Evolutionary conservation across 2,113 vertebrate species (phyloP).

Genomic region (Ardeotis arabs): DNA sequence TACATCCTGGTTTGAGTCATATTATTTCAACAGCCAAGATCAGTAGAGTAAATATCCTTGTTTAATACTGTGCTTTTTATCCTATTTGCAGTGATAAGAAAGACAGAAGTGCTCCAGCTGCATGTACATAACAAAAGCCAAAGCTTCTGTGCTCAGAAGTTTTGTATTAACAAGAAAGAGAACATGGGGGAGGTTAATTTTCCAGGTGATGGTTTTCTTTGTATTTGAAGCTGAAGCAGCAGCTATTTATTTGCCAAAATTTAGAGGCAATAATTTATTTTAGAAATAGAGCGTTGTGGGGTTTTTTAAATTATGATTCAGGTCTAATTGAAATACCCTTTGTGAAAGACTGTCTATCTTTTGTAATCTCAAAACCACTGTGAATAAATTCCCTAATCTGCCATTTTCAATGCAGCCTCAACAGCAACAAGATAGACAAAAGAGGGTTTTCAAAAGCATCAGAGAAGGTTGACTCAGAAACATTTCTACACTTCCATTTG

Average conservation of each 20-base stretch:
- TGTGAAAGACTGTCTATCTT: not conserved
- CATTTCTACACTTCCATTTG: not conserved
- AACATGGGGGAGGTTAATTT: not conserved
- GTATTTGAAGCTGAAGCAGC: not conserved
- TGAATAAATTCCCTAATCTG: not conserved
- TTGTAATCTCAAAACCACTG: not conserved
- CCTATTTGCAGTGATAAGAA: not conserved
- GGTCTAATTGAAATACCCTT: not conserved
- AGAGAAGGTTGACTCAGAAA: not conserved
- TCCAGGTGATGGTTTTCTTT: not conserved
- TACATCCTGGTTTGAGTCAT: not conserved
- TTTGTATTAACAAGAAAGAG: not conserved
- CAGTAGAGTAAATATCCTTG: not conserved
- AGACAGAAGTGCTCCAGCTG: not conserved
- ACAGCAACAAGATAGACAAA: not conserved
- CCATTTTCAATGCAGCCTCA: not conserved
- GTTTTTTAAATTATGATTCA: not conserved
- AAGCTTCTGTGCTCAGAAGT: not conserved
- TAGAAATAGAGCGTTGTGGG: not conserved
- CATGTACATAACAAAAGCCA: conserved; percentile 6
- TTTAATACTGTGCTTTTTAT: not conserved
- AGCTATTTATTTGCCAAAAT: not conserved
- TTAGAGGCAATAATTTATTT: not conserved
- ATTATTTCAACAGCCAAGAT: not conserved
- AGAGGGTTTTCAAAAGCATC: not conserved